A percentile compares a stretch with the other conserved stretches of the same genome.
Conservation (phyloP, 2,797 vertebrate genomes). For the Ara ararauna region DNA sequence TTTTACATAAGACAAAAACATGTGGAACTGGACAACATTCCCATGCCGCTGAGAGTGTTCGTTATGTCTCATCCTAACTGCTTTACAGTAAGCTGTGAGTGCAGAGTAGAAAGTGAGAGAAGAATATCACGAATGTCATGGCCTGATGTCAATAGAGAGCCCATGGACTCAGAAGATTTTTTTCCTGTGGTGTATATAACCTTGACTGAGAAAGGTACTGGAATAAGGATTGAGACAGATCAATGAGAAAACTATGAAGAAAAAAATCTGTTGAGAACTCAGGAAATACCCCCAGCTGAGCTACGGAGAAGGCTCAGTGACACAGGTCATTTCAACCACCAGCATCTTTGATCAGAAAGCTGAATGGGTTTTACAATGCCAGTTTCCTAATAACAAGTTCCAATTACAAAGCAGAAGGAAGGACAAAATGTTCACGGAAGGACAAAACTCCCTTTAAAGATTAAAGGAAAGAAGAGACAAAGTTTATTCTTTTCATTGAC, state of each 20-base stretch:
- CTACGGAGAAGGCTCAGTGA: background rate
- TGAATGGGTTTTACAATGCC: background rate
- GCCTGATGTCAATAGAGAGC: background rate
- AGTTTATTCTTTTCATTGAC: background rate
- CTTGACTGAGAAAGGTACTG: background rate
- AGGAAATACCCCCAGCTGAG: background rate
- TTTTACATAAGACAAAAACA: background rate
- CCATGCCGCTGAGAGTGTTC: background rate
- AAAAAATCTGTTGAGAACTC: background rate
- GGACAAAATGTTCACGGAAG: background rate
- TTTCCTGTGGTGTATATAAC: background rate
- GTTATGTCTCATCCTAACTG: background rate
- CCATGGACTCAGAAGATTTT: background rate
- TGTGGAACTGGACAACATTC: background rate
- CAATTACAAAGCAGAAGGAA: background rate
- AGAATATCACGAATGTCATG: background rate
- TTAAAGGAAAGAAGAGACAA: background rate
- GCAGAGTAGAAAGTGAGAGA: background rate
- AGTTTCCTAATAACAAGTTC: background rate
- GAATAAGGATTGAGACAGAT: background rate
- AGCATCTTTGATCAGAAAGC: background rate
- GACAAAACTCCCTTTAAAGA: slow-evolving; percentile 27
- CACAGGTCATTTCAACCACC: slow-evolving; percentile 10
- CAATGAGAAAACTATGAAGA: background rate
- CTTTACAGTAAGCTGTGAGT: background rate